phyloP scores from a whole-genome alignment of 64 coral and sea anemone genomes.

The Montipora sp. region DNA sequence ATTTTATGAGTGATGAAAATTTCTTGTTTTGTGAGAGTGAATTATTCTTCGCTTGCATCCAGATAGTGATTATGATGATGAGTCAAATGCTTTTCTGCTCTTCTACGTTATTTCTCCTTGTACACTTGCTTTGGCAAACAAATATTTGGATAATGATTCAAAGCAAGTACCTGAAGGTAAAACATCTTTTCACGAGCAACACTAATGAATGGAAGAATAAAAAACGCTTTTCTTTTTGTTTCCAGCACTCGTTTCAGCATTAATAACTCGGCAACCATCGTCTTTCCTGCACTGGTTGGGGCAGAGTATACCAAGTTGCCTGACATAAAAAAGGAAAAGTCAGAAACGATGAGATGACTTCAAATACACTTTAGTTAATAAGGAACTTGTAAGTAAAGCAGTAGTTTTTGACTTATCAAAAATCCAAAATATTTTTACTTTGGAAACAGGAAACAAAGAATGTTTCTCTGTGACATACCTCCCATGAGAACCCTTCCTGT shows the following conservation, averaged over 20 bases:
- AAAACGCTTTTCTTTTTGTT: slow-evolving; percentile 96
- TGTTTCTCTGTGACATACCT: slow-evolving; percentile 48
- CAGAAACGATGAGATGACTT: not conserved
- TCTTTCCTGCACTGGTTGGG: slow-evolving; percentile 97
- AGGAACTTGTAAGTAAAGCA: too few relatives aligned
- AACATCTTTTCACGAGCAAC: slow-evolving; percentile 99
- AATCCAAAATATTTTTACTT: too few relatives aligned
- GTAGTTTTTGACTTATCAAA: too few relatives aligned
- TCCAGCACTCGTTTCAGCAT: slow-evolving; percentile 94
- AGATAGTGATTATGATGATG: too few relatives aligned
- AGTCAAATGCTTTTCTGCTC: too few relatives aligned
- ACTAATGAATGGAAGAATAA: slow-evolving; percentile 97
- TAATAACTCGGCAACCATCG: slow-evolving; percentile 97
- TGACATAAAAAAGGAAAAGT: not conserved
- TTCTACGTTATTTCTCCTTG: too few relatives aligned
- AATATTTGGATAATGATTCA: not conserved
- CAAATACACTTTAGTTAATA: too few relatives aligned
- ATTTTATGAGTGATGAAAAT: too few relatives aligned
- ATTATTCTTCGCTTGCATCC: too few relatives aligned
- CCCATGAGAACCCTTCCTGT: slow-evolving; percentile 93
- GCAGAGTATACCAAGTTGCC: slow-evolving; percentile 97
- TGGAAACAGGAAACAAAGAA: too few relatives aligned
- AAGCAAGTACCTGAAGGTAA: slow-evolving; percentile 85
- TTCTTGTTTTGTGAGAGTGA: too few relatives aligned
- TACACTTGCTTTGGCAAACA: not conserved